Conservation (phyloP, 2,888 invertebrate species). For the Spisula subtruncata region DNA sequence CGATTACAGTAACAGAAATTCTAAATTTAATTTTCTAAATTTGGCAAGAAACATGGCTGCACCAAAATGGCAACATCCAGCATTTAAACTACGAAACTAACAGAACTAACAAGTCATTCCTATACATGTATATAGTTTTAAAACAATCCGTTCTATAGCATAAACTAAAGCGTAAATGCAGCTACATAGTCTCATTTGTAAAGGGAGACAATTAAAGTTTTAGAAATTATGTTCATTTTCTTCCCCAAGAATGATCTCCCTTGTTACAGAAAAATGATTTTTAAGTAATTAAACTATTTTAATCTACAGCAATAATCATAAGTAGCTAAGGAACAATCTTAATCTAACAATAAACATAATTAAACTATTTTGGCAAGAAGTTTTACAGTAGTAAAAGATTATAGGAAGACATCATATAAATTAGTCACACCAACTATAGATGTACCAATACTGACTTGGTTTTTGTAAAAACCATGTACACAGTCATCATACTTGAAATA, state of each 20-base stretch:
- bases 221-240: no score
- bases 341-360: background rate
- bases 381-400: background rate
- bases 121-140: background rate
- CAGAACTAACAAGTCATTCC: background rate
- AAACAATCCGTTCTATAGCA: background rate
- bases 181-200: background rate
- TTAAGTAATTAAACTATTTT: background rate
- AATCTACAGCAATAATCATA: background rate
- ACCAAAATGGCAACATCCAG: background rate
- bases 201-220: background rate
- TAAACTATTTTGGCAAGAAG: background rate
- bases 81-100: background rate
- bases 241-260: background rate
- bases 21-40: no score
- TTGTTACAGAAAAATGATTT: background rate
- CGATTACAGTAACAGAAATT: no score
- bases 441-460: background rate
- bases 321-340: background rate
- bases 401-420: background rate
- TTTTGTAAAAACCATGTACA: no score
- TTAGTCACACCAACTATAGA: background rate
- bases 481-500: no score
- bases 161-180: background rate
- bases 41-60: background rate